These are phyloP conservation scores for Typhlichthys subterraneus DNA, from an alignment of 2,797 vertebrate genomes.

Conservation along the genomic window DNA sequence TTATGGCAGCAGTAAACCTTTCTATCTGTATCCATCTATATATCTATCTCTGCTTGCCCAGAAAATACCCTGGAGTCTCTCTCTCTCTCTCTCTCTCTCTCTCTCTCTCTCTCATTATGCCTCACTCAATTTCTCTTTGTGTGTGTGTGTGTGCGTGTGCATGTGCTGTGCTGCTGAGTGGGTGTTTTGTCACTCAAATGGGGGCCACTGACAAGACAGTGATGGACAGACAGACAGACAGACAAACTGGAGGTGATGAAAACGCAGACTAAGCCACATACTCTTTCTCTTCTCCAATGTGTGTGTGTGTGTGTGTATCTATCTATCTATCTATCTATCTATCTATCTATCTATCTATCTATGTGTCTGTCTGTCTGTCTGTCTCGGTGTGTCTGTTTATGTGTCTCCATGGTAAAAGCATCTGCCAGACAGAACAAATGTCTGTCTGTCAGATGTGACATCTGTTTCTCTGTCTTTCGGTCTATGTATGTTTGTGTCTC, in stretches of 20 bases:
- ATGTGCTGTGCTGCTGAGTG: slow-evolving; percentile 48
- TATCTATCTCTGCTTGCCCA: slow-evolving; percentile 2
- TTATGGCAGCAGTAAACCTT: no score
- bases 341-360: no score
- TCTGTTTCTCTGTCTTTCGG: slow-evolving; percentile 12
- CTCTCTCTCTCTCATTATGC: slow-evolving; percentile 22
- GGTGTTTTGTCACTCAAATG: slow-evolving; percentile 79
- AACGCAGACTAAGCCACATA: slow-evolving; percentile 62
- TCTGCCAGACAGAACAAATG: background rate
- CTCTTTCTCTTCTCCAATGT: slow-evolving; percentile 25
- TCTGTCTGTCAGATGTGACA: background rate
- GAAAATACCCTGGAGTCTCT: background rate
- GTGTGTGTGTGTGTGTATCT: slow-evolving; percentile 10
- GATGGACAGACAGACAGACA: slow-evolving; percentile 40
- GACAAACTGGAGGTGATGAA: slow-evolving; percentile 7
- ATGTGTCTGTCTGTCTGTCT: background rate
- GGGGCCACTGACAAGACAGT: slow-evolving; percentile 54
- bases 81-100: slow-evolving; percentile 18
- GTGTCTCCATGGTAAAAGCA: slow-evolving; percentile 39
- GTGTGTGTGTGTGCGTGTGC: background rate
- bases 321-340: no score
- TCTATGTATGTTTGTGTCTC: slow-evolving; percentile 31
- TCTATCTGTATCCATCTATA: background rate
- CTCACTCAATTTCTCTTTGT: slow-evolving; percentile 13
- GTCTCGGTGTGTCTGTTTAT: no score